Percentiles rank a stretch among this genome's conserved stretches.
Conservation (phyloP, 2,113 vertebrate species). For the Picathartes gymnocephalus region DNA sequence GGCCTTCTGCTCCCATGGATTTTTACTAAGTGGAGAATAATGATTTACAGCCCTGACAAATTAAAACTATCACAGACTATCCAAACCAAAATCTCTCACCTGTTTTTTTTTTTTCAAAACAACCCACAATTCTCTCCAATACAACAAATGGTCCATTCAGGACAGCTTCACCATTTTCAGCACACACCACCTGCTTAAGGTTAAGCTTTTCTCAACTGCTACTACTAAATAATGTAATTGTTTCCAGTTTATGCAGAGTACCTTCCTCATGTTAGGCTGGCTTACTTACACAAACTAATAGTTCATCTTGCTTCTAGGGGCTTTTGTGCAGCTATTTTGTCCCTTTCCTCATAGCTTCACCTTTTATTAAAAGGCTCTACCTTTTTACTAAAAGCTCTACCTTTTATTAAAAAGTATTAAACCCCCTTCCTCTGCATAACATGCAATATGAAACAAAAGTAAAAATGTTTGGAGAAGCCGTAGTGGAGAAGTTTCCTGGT, state of each 20-base stretch:
- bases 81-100: background rate
- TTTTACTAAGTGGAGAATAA: background rate
- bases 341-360: background rate
- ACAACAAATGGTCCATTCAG: accelerated
- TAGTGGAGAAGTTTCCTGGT: background rate
- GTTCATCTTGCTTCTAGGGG: background rate
- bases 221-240: background rate
- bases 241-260: background rate
- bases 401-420: background rate
- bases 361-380: background rate
- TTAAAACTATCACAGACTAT: background rate
- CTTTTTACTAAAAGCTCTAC: background rate
- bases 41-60: background rate
- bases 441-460: background rate
- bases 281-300: background rate
- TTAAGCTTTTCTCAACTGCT: background rate
- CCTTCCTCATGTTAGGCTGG: background rate
- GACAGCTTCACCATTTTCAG: background rate
- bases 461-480: background rate
- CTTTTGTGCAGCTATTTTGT: background rate
- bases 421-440: background rate
- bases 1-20: background rate
- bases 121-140: background rate
- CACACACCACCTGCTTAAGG: background rate
- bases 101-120: background rate